phyloP scores from a whole-genome alignment of 2,797 vertebrate species.

The Karalla daura region DNA sequence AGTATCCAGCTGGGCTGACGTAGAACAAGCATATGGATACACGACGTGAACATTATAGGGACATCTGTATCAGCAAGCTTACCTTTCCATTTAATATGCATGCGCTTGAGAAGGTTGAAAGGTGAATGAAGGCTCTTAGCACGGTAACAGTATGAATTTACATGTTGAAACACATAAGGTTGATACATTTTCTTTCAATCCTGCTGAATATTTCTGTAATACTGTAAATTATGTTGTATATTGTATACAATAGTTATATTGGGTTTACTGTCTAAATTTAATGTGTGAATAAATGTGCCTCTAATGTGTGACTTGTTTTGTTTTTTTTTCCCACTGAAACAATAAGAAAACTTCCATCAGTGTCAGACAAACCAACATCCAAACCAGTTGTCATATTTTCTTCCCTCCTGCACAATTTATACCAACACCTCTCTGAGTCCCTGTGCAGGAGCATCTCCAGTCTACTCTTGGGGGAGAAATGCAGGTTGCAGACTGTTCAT shows the following conservation, averaged over 20 bases:
- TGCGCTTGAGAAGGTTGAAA: neutral
- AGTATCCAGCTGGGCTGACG: neutral
- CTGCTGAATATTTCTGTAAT: too few relatives aligned
- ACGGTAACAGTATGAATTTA: neutral
- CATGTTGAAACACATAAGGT: too few relatives aligned
- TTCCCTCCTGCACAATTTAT: constrained; percentile 28
- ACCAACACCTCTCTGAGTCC: constrained; percentile 48
- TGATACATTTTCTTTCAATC: too few relatives aligned
- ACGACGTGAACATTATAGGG: neutral
- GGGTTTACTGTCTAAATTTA: too few relatives aligned
- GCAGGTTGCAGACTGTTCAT: constrained; percentile 53
- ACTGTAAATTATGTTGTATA: too few relatives aligned
- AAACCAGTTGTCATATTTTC: constrained; percentile 33
- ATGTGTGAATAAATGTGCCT: too few relatives aligned
- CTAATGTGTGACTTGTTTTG: too few relatives aligned
- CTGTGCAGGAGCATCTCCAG: constrained; percentile 46
- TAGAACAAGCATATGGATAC: neutral
- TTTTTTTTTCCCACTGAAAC: too few relatives aligned
- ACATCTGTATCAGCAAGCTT: neutral
- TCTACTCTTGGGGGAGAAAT: constrained; percentile 37
- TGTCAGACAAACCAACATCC: constrained; percentile 29
- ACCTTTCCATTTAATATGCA: neutral
- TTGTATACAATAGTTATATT: too few relatives aligned
- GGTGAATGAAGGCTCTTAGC: neutral
- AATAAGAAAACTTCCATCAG: constrained; percentile 1